Conservation (phyloP, 1,140 invertebrate species). For the Lepidotrigona ventralis region DNA sequence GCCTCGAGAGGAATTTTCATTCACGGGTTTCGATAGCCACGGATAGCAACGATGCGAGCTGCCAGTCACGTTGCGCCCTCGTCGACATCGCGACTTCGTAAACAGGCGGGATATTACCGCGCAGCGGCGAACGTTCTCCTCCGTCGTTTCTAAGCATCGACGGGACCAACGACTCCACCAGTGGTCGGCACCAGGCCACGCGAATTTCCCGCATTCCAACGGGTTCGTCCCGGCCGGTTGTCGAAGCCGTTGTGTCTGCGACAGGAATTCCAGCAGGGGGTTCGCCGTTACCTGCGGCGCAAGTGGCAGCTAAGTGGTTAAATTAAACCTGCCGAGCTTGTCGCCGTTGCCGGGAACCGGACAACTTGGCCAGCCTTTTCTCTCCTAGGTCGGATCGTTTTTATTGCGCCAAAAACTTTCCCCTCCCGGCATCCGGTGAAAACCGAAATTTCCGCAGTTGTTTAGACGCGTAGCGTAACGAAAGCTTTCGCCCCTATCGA, state of each 20-base stretch:
- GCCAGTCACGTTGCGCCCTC: neutral
- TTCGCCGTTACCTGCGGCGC: slow-evolving; percentile 22
- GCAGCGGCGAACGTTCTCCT: neutral
- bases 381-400: neutral
- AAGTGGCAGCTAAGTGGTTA: slow-evolving; percentile 59
- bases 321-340: slow-evolving; percentile 59
- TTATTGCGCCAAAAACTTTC: neutral
- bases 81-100: neutral
- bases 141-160: slow-evolving; percentile 8
- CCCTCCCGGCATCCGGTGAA: no score
- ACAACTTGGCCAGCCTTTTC: neutral
- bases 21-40: slow-evolving; percentile 2
- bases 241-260: slow-evolving; percentile 49
- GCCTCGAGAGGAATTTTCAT: neutral
- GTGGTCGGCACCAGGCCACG: slow-evolving; percentile 9
- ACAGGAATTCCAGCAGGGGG: slow-evolving; percentile 47
- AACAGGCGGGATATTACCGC: slow-evolving; percentile 29
- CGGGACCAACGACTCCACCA: neutral
- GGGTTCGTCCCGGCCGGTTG: slow-evolving; percentile 22
- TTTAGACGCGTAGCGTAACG: neutral
- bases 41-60: neutral
- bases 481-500: neutral
- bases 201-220: slow-evolving; percentile 56
- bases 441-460: no score
- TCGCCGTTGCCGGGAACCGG: slow-evolving; percentile 9